Evolutionary conservation across 2,888 invertebrate species (phyloP).

Genomic region (Hololepta plana): DNA sequence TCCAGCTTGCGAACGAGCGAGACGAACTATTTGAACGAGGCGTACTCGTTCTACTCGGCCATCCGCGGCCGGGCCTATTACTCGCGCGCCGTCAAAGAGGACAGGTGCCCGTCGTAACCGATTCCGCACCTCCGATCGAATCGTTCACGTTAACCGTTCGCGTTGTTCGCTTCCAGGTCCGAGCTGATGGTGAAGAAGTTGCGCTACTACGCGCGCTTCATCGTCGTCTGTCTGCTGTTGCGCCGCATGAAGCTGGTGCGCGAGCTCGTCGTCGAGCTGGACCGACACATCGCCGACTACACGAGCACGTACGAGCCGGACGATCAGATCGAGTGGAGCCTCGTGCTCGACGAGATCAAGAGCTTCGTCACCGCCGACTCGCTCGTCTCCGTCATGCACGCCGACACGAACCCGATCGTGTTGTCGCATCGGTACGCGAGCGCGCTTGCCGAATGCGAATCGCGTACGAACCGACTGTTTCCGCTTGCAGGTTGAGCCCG

Average conservation of each 20-base stretch:
- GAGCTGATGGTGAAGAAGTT: conserved; percentile 96
- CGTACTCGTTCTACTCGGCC: conserved; percentile 91
- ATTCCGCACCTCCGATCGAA: too few species aligned
- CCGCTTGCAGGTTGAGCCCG: conserved; percentile 52
- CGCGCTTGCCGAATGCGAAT: not conserved
- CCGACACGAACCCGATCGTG: conserved; percentile 70
- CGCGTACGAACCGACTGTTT: conserved; percentile 1
- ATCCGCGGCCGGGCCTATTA: conserved; percentile 89
- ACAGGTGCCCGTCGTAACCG: conserved; percentile 43
- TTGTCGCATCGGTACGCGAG: conserved; percentile 80
- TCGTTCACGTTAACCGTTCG: conserved; percentile 7
- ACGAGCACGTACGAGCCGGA: conserved; percentile 93
- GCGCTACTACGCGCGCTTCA: conserved; percentile 87
- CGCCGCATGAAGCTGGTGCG: conserved; percentile 86
- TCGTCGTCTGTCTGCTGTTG: conserved; percentile 84
- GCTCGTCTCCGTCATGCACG: conserved; percentile 71
- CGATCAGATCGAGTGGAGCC: conserved; percentile 89
- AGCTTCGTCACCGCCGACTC: conserved; percentile 88
- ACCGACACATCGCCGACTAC: conserved; percentile 88
- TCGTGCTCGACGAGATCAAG: conserved; percentile 87
- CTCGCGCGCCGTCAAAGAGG: conserved; percentile 82
- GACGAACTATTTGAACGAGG: conserved; percentile 89
- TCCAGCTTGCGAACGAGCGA: conserved; percentile 86
- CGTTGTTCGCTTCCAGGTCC: conserved; percentile 31
- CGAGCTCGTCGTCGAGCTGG: conserved; percentile 80